phyloP scores from a whole-genome alignment of 1,140 invertebrate genomes.

The Drosophila subpulchrella region DNA sequence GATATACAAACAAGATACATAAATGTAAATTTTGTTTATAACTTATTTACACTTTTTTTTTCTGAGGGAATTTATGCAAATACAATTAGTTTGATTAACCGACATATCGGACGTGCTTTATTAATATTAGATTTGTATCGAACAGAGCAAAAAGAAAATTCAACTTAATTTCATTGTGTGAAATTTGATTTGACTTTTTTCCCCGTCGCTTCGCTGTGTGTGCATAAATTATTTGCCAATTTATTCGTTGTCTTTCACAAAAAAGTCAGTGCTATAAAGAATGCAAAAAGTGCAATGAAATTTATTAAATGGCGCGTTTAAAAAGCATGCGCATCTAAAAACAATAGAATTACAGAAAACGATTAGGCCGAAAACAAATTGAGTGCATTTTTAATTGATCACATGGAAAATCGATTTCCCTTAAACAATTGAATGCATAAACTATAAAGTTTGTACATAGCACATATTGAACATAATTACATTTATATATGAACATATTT shows the following conservation, averaged over 20 bases:
- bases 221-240: constrained; percentile 53
- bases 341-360: background rate
- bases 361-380: background rate
- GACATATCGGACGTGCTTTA: constrained; percentile 8
- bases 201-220: background rate
- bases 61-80: constrained; percentile 41
- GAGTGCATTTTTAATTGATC: background rate
- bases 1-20: background rate
- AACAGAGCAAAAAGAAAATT: background rate
- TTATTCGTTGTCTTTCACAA: constrained; percentile 20
- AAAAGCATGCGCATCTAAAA: background rate
- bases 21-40: background rate
- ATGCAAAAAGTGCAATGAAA: constrained; percentile 8
- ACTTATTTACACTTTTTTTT: constrained; percentile 28
- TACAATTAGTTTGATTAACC: constrained; percentile 50
- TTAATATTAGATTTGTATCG: constrained; percentile 42
- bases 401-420: background rate
- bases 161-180: constrained; percentile 37
- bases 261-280: background rate
- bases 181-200: constrained; percentile 30
- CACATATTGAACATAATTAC: no score
- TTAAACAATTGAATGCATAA: no score
- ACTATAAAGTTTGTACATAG: no score
- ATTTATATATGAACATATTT: no score
- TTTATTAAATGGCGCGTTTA: constrained; percentile 20